phyloP scores from a whole-genome alignment of 2,888 invertebrate species.

The Apamea monoglypha region DNA sequence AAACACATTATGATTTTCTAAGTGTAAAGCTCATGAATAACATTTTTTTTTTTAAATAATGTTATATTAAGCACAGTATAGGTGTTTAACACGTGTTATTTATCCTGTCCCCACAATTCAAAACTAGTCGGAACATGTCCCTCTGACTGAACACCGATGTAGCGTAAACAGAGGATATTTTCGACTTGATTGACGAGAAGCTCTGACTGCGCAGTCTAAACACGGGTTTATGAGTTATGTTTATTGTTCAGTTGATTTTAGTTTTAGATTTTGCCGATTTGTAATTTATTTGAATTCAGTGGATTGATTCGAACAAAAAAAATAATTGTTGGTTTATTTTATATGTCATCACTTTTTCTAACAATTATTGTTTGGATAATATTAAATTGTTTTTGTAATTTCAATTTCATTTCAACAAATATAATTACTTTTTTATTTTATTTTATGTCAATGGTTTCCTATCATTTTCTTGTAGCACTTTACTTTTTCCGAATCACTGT shows the following conservation, averaged over 20 bases:
- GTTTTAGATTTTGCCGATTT: conserved; percentile 37
- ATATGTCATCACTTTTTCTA: neutral
- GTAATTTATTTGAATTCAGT: neutral
- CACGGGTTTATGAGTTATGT: conserved; percentile 73
- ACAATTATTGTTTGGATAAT: neutral
- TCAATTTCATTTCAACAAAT: neutral
- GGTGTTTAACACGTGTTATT: conserved; percentile 32
- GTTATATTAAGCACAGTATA: neutral
- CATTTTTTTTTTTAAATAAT: neutral
- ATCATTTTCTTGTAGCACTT: neutral
- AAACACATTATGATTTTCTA: neutral
- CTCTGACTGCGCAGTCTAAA: conserved; percentile 68
- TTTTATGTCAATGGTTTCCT: neutral
- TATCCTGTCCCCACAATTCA: conserved; percentile 57
- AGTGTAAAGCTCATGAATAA: neutral
- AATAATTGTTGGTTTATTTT: neutral
- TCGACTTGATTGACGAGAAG: conserved; percentile 78
- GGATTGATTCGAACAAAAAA: neutral
- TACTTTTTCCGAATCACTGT: neutral
- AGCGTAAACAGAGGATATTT: conserved; percentile 82
- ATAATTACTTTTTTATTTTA: neutral
- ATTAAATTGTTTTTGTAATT: neutral
- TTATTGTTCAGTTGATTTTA: conserved; percentile 52
- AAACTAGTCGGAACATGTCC: conserved; percentile 65
- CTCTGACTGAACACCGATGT: conserved; percentile 72